A percentile compares a stretch with the other conserved stretches of the same genome.
phyloP scores from a whole-genome alignment of 2,888 invertebrate genomes.

The Cephus pygmeus region DNA sequence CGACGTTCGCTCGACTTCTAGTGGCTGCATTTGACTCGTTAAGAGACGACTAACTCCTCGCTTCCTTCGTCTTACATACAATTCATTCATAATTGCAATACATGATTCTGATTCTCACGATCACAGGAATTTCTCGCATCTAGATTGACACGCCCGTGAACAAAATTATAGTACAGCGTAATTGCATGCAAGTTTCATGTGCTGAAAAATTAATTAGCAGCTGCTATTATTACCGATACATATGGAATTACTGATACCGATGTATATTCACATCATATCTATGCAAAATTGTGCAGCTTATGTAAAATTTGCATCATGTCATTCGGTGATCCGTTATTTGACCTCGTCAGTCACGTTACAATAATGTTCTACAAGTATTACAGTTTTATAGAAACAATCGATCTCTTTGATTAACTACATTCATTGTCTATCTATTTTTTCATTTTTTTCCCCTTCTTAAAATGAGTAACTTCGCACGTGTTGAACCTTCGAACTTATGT shows the following conservation, averaged over 20 bases:
- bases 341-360: not conserved
- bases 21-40: not conserved
- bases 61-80: slow-evolving; percentile 44
- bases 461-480: not conserved
- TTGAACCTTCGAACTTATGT: not conserved
- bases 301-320: not conserved
- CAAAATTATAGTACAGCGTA: not conserved
- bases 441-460: not conserved
- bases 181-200: not conserved
- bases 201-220: not conserved
- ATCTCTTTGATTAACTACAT: not conserved
- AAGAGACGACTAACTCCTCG: slow-evolving; percentile 35
- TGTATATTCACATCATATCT: not conserved
- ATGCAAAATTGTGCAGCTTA: not conserved
- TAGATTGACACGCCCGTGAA: not conserved
- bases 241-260: not conserved
- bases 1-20: not conserved
- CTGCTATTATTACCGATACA: not conserved
- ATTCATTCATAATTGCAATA: slow-evolving; percentile 58
- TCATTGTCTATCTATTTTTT: not conserved
- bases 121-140: not conserved
- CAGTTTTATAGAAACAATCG: not conserved
- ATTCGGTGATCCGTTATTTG: not conserved
- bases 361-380: not conserved
- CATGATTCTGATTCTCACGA: not conserved